Conservation (phyloP, 2,888 invertebrate genomes). For the Ptychoptera contaminata region DNA sequence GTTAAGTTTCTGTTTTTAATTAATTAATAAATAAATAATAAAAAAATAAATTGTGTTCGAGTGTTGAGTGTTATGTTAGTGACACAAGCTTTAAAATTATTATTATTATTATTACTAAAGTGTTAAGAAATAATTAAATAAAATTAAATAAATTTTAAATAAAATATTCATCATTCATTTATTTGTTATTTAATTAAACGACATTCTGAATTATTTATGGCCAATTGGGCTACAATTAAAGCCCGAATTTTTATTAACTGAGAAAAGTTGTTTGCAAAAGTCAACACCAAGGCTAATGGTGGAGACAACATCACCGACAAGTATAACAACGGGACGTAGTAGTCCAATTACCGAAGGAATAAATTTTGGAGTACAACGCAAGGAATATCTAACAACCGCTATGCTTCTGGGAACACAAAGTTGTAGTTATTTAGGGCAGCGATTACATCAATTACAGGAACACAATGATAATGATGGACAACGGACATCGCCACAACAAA, state of each 20-base stretch:
- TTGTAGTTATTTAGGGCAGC: conserved; percentile 28
- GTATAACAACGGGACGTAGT: conserved; percentile 5
- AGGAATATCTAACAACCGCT: conserved; percentile 26
- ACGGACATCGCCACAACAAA: neutral
- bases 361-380: neutral
- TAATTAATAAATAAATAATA: too few relatives aligned
- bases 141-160: too few relatives aligned
- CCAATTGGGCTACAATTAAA: conserved; percentile 23
- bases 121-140: too few relatives aligned
- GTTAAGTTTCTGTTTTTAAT: too few relatives aligned
- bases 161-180: too few relatives aligned
- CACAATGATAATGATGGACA: conserved; percentile 21
- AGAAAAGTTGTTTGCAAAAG: conserved; percentile 15
- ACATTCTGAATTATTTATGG: conserved; percentile 33
- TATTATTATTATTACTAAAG: too few relatives aligned
- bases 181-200: conserved; percentile 10
- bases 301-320: conserved; percentile 12
- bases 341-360: neutral
- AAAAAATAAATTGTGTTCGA: too few relatives aligned
- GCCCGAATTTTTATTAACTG: conserved; percentile 21
- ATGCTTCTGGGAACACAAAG: conserved; percentile 30
- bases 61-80: too few relatives aligned
- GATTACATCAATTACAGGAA: conserved; percentile 23
- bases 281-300: conserved; percentile 15
- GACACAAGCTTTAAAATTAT: too few relatives aligned